Evolutionary conservation across 1,140 invertebrate species (phyloP).

Genomic region (Drosophila setifemur): DNA sequence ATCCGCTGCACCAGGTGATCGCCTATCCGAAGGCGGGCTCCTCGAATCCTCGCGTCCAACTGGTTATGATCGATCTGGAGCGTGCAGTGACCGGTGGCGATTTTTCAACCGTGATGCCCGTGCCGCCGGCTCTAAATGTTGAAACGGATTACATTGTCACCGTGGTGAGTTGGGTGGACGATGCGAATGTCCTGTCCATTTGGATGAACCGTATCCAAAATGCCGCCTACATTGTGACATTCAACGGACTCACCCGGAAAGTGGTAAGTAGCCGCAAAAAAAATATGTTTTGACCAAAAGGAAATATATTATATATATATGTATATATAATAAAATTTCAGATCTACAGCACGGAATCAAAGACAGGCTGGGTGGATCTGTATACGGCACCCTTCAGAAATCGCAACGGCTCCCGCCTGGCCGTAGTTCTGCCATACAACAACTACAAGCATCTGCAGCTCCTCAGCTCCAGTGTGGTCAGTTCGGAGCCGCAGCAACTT

Average conservation of each 20-base stretch:
- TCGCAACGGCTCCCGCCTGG: constrained; percentile 84
- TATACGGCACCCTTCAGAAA: constrained; percentile 85
- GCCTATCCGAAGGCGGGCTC: constrained; percentile 92
- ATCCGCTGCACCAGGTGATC: constrained; percentile 87
- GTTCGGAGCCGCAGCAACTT: constrained; percentile 38
- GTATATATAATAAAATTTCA: no score
- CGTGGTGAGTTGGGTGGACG: constrained; percentile 88
- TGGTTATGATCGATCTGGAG: constrained; percentile 62
- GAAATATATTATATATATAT: no score
- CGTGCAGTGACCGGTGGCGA: constrained; percentile 41
- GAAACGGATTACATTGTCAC: constrained; percentile 75
- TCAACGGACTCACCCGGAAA: constrained; percentile 53
- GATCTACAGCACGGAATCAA: constrained; percentile 66
- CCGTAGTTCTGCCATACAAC: constrained; percentile 86
- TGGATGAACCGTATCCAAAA: constrained; percentile 97
- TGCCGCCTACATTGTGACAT: constrained; percentile 70
- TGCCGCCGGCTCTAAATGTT: constrained; percentile 64
- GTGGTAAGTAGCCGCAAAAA: constrained; percentile 30
- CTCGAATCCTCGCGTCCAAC: constrained; percentile 82
- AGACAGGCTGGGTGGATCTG: constrained; percentile 88
- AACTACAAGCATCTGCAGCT: constrained; percentile 88
- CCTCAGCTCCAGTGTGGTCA: constrained; percentile 80
- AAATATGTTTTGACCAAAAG: no score
- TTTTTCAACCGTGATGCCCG: constrained; percentile 60
- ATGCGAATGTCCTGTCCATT: constrained; percentile 86